Conservation (phyloP, 1,140 invertebrate genomes). For the Hylaeus anthracinus region DNA sequence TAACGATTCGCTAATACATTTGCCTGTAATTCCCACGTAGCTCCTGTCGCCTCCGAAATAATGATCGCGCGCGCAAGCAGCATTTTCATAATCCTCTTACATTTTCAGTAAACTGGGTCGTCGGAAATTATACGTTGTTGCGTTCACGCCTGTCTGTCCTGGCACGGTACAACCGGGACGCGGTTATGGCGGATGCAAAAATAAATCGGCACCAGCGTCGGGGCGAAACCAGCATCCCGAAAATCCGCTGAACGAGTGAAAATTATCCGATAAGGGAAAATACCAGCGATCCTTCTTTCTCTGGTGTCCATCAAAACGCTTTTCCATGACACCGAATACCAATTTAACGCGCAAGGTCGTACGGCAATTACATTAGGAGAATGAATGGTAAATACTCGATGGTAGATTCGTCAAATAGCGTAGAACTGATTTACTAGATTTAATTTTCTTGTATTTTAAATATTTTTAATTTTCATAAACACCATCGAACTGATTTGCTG, state of each 20-base stretch:
- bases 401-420: background rate
- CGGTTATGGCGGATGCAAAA: background rate
- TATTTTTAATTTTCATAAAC: too few species aligned
- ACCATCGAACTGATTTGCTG: too few species aligned
- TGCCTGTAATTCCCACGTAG: background rate
- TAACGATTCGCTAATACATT: slow-evolving; percentile 8
- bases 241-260: background rate
- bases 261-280: slow-evolving; percentile 14
- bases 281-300: background rate
- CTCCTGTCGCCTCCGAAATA: background rate
- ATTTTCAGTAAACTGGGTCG: slow-evolving; percentile 61
- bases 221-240: background rate
- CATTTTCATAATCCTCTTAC: slow-evolving; percentile 64
- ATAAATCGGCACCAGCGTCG: slow-evolving; percentile 14
- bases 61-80: background rate
- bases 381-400: background rate
- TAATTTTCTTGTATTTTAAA: too few species aligned
- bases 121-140: slow-evolving; percentile 58
- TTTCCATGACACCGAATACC: background rate
- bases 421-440: too few species aligned
- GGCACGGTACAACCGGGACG: background rate
- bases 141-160: slow-evolving; percentile 7
- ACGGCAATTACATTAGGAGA: background rate
- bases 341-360: background rate
- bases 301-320: background rate